Conservation (phyloP, 2,113 vertebrate species). For the Tautogolabrus adspersus region DNA sequence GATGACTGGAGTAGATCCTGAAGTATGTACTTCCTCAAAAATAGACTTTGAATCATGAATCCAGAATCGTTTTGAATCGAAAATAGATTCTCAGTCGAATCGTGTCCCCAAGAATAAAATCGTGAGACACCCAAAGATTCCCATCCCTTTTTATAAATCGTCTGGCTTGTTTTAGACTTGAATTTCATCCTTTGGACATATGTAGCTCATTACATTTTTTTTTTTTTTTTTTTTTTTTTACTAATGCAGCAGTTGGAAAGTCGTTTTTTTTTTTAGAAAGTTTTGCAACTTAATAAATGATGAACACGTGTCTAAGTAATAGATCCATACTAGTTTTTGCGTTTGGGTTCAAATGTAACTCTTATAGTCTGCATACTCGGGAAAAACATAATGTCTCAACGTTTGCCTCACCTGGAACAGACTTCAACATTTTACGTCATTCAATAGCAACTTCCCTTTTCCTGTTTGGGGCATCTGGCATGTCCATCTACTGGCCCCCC, state of each 20-base stretch:
- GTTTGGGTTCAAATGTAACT: conserved; percentile 19
- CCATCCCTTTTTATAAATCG: not conserved
- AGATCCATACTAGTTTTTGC: not conserved
- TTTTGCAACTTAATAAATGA: not conserved
- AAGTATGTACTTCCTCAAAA: too few species aligned
- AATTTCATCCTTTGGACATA: not conserved
- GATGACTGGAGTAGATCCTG: too few species aligned
- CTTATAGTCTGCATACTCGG: conserved; percentile 32
- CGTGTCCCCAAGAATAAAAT: too few species aligned
- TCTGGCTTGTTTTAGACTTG: not conserved
- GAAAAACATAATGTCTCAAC: conserved; percentile 64
- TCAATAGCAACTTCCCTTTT: conserved; percentile 84
- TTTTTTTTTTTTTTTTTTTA: not conserved
- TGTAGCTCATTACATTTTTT: too few species aligned
- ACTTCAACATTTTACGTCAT: conserved; percentile 65
- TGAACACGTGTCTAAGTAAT: conserved; percentile 21
- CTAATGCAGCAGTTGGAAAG: not conserved
- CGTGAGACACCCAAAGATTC: too few species aligned
- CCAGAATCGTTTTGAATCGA: too few species aligned
- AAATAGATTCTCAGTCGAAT: too few species aligned
- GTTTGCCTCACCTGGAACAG: conserved; percentile 79
- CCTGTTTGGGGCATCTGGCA: conserved; percentile 81
- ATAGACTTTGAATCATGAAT: too few species aligned
- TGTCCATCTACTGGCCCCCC: conserved; percentile 72
- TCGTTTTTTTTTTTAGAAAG: not conserved